A percentile compares a stretch with the other conserved stretches of the same genome.
Conservation (phyloP, 2,888 invertebrate genomes). For the Rosalia funebris region DNA sequence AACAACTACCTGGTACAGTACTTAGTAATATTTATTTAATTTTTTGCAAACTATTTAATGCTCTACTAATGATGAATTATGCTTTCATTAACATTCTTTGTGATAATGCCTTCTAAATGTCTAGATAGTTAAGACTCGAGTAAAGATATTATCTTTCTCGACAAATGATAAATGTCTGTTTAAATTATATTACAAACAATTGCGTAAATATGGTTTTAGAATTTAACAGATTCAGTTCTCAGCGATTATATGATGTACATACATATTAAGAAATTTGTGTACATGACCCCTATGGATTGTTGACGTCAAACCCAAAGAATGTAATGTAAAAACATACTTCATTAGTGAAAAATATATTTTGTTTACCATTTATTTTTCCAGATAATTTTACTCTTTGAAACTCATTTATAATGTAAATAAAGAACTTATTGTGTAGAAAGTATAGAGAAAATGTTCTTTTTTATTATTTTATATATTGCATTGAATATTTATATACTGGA, state of each 20-base stretch:
- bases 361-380: neutral
- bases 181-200: neutral
- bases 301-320: constrained; percentile 10
- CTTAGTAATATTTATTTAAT: no score
- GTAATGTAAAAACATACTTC: constrained; percentile 10
- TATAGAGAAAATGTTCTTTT: neutral
- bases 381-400: constrained; percentile 2
- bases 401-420: constrained; percentile 4
- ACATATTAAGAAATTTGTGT: neutral
- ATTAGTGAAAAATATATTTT: constrained; percentile 3
- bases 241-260: neutral
- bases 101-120: no score
- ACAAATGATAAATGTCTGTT: neutral
- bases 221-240: neutral
- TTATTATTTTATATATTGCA: no score
- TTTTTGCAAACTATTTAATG: no score
- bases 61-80: no score
- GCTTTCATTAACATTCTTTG: no score
- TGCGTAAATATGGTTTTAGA: neutral
- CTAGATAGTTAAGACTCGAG: no score
- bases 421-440: constrained; percentile 5
- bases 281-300: constrained; percentile 11
- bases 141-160: neutral
- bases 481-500: no score
- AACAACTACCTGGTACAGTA: no score